These are phyloP conservation scores for Enteromius thamalakanensis DNA, from an alignment of 2,797 vertebrate genomes.

Conservation along the genomic window DNA sequence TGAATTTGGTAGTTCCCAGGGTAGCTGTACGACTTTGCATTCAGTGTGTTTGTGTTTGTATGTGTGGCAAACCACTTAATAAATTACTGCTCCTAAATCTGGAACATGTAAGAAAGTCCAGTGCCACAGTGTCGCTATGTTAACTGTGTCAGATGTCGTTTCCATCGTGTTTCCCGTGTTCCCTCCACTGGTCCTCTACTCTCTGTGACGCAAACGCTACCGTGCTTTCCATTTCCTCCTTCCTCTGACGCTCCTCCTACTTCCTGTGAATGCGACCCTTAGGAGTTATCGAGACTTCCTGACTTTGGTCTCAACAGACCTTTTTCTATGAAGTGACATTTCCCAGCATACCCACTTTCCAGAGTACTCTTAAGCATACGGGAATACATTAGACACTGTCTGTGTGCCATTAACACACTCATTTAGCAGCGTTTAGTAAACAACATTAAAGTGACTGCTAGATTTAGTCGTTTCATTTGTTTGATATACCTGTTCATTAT, in stretches of 20 bases:
- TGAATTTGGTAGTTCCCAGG: slow-evolving; percentile 7
- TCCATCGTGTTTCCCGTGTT: slow-evolving; percentile 20
- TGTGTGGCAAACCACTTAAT: background rate
- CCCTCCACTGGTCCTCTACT: slow-evolving; percentile 6
- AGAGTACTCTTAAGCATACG: background rate
- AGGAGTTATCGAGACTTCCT: slow-evolving; percentile 41
- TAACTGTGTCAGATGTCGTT: slow-evolving; percentile 28
- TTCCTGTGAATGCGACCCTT: slow-evolving; percentile 46
- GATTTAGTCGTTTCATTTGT: slow-evolving; percentile 1
- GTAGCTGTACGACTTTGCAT: background rate
- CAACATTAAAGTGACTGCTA: background rate
- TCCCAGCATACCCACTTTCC: background rate
- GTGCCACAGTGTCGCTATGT: background rate
- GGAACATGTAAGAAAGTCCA: slow-evolving; percentile 48
- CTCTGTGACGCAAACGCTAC: slow-evolving; percentile 30
- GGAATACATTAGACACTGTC: background rate
- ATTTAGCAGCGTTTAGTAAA: background rate
- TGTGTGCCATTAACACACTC: background rate
- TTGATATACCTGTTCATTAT: background rate
- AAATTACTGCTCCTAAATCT: slow-evolving; percentile 16
- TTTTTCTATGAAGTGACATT: slow-evolving; percentile 10
- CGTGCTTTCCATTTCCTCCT: slow-evolving; percentile 50
- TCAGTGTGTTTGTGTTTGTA: background rate
- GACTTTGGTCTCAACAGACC: background rate
- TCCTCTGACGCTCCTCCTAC: slow-evolving; percentile 43